Base-by-base conservation (phyloP, 1,140 invertebrate genomes). In the Grapholita molesta region DNA sequence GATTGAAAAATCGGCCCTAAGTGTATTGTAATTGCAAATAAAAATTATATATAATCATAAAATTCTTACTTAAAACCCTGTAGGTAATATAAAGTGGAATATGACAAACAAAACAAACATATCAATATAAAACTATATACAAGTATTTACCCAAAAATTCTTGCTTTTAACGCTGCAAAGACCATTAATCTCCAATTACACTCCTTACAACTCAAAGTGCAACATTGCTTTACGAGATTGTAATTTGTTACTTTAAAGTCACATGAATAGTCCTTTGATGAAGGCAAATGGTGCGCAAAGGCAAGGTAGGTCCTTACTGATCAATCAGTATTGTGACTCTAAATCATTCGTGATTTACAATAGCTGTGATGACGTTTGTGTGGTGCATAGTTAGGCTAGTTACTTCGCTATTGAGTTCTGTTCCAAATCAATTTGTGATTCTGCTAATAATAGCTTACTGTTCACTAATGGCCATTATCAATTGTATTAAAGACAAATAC, bases 161-260 rank as follows among this genome's bases (percentile, higher is more conserved):
- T 38, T 38, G 0, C 12, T 6, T n/a, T 1, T 38, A 15, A n/a
- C 2, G 35, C 0, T 11, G 9, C n/a, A 38, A 38, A 4, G 33
- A 11, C 42, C 42, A 48, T 48, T 21, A 21, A 48, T 48, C 42
- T 48, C 42, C 42, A 48, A 48, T 48, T 48, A 21, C 21, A 18
- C 18, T 21, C 42, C 42, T 48, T 48, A 21, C 42, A 48, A 48
- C 3, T 42, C 42, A 18, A 48, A 48, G 2, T 21, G 15, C 42
- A 55, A 55, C 18, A 23, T 25, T 3, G n/a, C 24, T 57, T 57
- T 28, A 23, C 55, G 55, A 32, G 55, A 61, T n/a, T n/a, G n/a
- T 61, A 61, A 61, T 32, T 61, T 61, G 25, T 92, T 95, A 95
- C 89, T 93, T 98, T 74, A 97, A 96, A 95, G 94, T 93, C 69